Conservation (phyloP, 1,140 invertebrate species). For the Anoplolepis gracilipes region DNA sequence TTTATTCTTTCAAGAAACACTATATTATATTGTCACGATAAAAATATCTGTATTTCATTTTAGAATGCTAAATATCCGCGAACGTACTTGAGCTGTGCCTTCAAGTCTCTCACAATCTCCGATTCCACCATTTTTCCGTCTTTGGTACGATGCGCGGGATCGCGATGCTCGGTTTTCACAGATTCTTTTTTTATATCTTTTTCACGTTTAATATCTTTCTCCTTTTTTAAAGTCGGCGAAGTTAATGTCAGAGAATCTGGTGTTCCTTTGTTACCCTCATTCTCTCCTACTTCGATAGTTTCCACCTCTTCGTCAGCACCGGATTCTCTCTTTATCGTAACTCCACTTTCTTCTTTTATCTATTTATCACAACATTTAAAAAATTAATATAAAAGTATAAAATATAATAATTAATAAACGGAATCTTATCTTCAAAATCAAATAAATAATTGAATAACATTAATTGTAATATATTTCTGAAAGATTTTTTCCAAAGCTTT, state of each 20-base stretch:
- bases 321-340: constrained; percentile 84
- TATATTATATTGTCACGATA: background rate
- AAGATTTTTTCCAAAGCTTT: background rate
- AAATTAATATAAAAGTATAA: constrained; percentile 7
- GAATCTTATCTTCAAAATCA: background rate
- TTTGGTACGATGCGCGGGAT: constrained; percentile 86
- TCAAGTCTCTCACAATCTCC: constrained; percentile 93
- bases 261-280: constrained; percentile 83
- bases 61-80: background rate
- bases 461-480: background rate
- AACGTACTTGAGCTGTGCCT: constrained; percentile 95
- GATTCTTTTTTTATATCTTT: constrained; percentile 89
- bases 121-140: constrained; percentile 88
- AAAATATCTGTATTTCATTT: background rate
- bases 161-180: constrained; percentile 86
- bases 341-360: constrained; percentile 84
- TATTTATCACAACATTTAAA: constrained; percentile 49
- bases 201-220: constrained; percentile 87
- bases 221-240: constrained; percentile 87
- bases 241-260: constrained; percentile 80
- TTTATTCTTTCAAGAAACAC: background rate
- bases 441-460: background rate
- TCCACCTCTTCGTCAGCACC: constrained; percentile 84
- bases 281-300: constrained; percentile 81
- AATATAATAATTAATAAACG: background rate